phyloP scores from a whole-genome alignment of 2,113 vertebrate species.

The Cygnus buccinator region DNA sequence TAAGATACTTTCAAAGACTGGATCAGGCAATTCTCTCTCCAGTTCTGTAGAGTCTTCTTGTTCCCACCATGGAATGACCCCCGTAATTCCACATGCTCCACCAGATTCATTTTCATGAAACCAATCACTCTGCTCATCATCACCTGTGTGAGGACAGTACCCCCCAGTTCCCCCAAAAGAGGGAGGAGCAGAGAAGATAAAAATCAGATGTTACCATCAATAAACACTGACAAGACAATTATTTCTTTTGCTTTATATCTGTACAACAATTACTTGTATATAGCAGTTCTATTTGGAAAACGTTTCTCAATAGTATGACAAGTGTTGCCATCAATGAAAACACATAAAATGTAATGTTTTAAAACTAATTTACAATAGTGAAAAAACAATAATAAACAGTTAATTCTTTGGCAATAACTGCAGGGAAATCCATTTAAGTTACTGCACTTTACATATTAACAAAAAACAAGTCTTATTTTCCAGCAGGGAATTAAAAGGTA shows the following conservation, averaged over 20 bases:
- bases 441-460: slow-evolving; percentile 64
- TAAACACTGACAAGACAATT: not conserved
- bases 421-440: slow-evolving; percentile 64
- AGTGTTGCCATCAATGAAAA: slow-evolving; percentile 26
- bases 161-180: not conserved
- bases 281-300: slow-evolving; percentile 16
- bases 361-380: slow-evolving; percentile 61
- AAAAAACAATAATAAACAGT: slow-evolving; percentile 66
- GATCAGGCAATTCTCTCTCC: slow-evolving; percentile 89
- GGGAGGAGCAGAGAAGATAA: slow-evolving; percentile 31
- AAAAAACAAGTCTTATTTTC: slow-evolving; percentile 67
- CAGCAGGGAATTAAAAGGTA: slow-evolving; percentile 72
- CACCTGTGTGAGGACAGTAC: slow-evolving; percentile 77
- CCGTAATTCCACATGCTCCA: slow-evolving; percentile 92
- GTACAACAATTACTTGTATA: slow-evolving; percentile 3
- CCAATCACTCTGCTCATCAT: slow-evolving; percentile 99
- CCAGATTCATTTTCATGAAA: slow-evolving; percentile 93
- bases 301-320: slow-evolving; percentile 25
- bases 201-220: slow-evolving; percentile 30
- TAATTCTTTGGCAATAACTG: slow-evolving; percentile 65
- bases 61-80: slow-evolving; percentile 95
- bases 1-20: slow-evolving; percentile 94
- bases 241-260: slow-evolving; percentile 18
- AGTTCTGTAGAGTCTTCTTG: slow-evolving; percentile 84
- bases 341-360: slow-evolving; percentile 65